phyloP scores from a whole-genome alignment of 2,888 invertebrate genomes.

The Ochlodes sylvanus region DNA sequence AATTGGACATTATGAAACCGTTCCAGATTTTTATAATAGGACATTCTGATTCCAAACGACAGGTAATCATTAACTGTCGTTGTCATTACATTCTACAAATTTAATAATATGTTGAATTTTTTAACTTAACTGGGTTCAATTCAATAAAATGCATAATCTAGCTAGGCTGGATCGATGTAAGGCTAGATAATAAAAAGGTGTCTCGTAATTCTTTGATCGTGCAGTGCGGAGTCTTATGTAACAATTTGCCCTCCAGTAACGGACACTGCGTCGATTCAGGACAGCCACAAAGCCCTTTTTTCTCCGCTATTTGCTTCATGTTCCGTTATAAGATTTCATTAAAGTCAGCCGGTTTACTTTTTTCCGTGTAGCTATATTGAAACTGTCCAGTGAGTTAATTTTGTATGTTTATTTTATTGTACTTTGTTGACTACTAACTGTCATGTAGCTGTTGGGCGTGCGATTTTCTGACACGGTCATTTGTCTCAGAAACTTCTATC shows the following conservation, averaged over 20 bases:
- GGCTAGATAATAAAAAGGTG: slow-evolving; percentile 45
- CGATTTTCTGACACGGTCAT: slow-evolving; percentile 2
- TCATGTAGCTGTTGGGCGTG: background rate
- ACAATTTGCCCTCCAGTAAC: slow-evolving; percentile 46
- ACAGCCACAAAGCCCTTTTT: slow-evolving; percentile 42
- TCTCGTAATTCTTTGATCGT: slow-evolving; percentile 51
- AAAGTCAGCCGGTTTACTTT: background rate
- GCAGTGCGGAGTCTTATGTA: slow-evolving; percentile 46
- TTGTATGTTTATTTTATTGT: background rate
- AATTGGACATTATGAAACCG: no score
- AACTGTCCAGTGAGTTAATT: background rate
- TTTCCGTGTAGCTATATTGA: background rate
- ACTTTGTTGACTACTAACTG: background rate
- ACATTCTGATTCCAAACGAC: no score
- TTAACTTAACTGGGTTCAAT: background rate
- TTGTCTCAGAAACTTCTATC: background rate
- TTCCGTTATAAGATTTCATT: slow-evolving; percentile 19
- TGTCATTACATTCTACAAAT: no score
- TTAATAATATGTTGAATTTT: no score
- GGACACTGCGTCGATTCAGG: slow-evolving; percentile 42
- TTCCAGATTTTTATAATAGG: no score
- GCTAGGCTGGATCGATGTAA: slow-evolving; percentile 29
- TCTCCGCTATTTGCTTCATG: slow-evolving; percentile 38
- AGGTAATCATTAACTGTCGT: no score
- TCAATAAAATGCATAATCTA: background rate